Base-by-base conservation (phyloP, 2,888 invertebrate genomes). In the Eulithis testata region DNA sequence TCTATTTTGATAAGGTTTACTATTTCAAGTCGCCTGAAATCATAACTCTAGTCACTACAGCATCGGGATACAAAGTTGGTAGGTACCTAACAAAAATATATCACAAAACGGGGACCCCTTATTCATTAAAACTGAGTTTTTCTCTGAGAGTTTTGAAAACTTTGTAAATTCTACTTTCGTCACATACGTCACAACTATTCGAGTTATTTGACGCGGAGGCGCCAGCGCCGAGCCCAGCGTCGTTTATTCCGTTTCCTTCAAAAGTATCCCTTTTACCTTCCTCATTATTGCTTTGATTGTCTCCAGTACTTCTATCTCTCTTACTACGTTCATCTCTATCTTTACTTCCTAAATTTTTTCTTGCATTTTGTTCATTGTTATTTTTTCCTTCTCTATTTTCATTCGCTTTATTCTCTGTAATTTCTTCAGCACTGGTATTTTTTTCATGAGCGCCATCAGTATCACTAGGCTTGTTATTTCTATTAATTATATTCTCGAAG, bases 151-250 rank as follows among this genome's bases (percentile, higher is more conserved):
- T 84, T 74, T 82, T 89, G 65, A 91, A 83, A 50, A 83, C 67
- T 66, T 73, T 81, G 62, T 86, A 91, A 72, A 93, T 88, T 77
- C 84, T 83, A 77, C 71, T 86, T 82, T 91, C 91, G 65, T 77
- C 85, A 69, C 89, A 90, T 14, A 80, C 81, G 74, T 88, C 81
- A 80, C 88, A 88, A 60, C 85, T 64, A 58, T 51, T 52, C 11
- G 65, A 60, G 60, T 63, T 62, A 59, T 65, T 57, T 49, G 73
- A 61, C 52, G 59, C 60, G 47, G 14, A 8, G 8, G 47, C 47
- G 1, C 14, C 14, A 49, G 14, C 21, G 21, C 21, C 21, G 21
- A 49, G 21, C 21, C 49, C 49, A 11, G 49, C 3, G 11, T 49
- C 49, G 49, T 63, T 64, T 49, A 54, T 69, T 66, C 63, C 65